These are phyloP conservation scores for Echeneis naucrates DNA, from an alignment of 2,797 vertebrate species.

Conservation along the genomic window DNA sequence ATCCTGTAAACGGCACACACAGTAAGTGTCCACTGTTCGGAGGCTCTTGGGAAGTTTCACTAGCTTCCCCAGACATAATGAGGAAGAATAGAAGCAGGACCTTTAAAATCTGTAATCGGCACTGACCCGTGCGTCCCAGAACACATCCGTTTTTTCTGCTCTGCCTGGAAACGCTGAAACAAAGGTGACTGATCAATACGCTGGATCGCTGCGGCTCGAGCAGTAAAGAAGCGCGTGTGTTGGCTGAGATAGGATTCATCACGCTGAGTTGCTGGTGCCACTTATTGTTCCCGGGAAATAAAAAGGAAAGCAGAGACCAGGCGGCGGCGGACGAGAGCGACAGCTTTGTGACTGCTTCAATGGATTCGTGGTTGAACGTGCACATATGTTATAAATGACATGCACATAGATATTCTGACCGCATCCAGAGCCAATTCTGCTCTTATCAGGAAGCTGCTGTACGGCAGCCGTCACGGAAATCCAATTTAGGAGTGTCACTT, in stretches of 20 bases:
- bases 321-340: constrained; percentile 31
- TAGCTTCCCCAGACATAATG: background rate
- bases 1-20: constrained; percentile 19
- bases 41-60: background rate
- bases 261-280: constrained; percentile 58
- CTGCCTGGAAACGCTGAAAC: constrained; percentile 15
- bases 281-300: constrained; percentile 62
- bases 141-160: background rate
- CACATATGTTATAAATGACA: constrained; percentile 25
- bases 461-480: background rate
- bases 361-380: constrained; percentile 29
- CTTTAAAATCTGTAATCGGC: background rate
- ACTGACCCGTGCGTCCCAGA: background rate
- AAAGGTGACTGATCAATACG: constrained; percentile 59
- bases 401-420: constrained; percentile 16
- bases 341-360: constrained; percentile 18
- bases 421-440: constrained; percentile 14
- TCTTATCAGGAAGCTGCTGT: background rate
- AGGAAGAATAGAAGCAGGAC: background rate
- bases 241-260: constrained; percentile 75
- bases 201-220: constrained; percentile 45
- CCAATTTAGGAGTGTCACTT: background rate
- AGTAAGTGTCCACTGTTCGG: constrained; percentile 1
- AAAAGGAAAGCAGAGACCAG: constrained; percentile 51
- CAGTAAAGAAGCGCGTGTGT: constrained; percentile 59